These are phyloP conservation scores for Porites divaricata DNA, from an alignment of 92 coral and sea anemone genomes.

Conservation along the genomic window DNA sequence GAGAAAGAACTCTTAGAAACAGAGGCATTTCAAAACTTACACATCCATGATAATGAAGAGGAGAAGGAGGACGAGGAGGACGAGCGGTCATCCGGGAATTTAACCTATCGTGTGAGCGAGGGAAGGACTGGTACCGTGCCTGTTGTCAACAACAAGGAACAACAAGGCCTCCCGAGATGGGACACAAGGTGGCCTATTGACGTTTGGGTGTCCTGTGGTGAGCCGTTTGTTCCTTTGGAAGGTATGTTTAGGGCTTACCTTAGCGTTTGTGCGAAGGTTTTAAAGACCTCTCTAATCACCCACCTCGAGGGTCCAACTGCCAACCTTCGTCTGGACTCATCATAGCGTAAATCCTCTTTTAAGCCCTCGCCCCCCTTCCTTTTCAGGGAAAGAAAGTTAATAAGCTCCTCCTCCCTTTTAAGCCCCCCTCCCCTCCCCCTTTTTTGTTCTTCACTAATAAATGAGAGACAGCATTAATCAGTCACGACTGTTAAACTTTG, in stretches of 20 bases:
- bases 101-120: conserved; percentile 76
- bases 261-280: not conserved
- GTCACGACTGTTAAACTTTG: too few species aligned
- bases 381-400: too few species aligned
- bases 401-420: too few species aligned
- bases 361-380: too few species aligned
- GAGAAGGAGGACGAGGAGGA: conserved; percentile 56
- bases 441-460: too few species aligned
- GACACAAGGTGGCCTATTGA: conserved; percentile 89
- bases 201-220: conserved; percentile 98
- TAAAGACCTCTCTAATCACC: too few species aligned
- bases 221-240: conserved; percentile 94
- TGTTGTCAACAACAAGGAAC: conserved; percentile 34
- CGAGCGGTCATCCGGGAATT: conserved; percentile 66
- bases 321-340: too few species aligned
- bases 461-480: too few species aligned
- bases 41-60: conserved; percentile 10
- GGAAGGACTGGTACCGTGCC: conserved; percentile 77
- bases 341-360: too few species aligned
- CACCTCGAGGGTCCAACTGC: too few species aligned
- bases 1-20: conserved; percentile 30
- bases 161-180: conserved; percentile 79
- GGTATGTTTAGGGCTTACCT: conserved; percentile 54
- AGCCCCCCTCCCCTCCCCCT: too few species aligned
- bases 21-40: conserved; percentile 28